A percentile compares a stretch with the other conserved stretches of the same genome.
These are phyloP conservation scores for Metridium senile DNA, from an alignment of 92 coral and sea anemone species.

Conservation along the genomic window DNA sequence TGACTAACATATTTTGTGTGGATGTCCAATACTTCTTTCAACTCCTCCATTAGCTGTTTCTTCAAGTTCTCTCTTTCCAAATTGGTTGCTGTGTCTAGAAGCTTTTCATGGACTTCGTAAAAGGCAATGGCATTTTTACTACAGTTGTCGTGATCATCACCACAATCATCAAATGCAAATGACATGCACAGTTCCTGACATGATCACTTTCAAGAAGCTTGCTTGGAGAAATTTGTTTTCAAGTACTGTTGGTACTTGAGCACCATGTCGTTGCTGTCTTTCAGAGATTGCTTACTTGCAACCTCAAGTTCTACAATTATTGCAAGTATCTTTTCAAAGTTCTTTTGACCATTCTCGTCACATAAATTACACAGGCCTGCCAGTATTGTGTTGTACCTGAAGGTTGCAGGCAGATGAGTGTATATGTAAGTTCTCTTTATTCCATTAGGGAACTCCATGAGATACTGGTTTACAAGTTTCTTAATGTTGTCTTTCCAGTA, in stretches of 20 bases:
- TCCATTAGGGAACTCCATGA: slow-evolving; percentile 50
- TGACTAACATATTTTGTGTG: slow-evolving; percentile 40
- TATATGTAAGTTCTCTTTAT: slow-evolving; percentile 47
- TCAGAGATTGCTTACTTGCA: slow-evolving; percentile 2
- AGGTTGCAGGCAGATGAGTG: slow-evolving; percentile 46
- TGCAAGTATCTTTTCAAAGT: slow-evolving; percentile 39
- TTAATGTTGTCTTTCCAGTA: slow-evolving; percentile 52
- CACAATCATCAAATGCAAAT: slow-evolving; percentile 47
- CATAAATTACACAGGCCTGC: slow-evolving; percentile 56
- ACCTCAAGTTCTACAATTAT: slow-evolving; percentile 20
- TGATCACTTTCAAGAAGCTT: slow-evolving; percentile 26
- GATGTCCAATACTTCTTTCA: slow-evolving; percentile 24
- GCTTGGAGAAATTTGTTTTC: slow-evolving; percentile 44
- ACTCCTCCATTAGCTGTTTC: slow-evolving; percentile 20
- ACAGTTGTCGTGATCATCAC: slow-evolving; percentile 37
- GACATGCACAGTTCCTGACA: slow-evolving; percentile 50
- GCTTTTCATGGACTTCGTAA: slow-evolving; percentile 19
- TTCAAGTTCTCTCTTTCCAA: slow-evolving; percentile 17
- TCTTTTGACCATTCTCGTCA: slow-evolving; percentile 41
- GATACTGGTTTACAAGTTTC: slow-evolving; percentile 39
- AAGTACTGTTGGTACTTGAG: slow-evolving; percentile 33
- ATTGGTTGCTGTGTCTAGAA: not conserved
- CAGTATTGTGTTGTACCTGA: slow-evolving; percentile 46
- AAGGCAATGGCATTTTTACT: slow-evolving; percentile 10
- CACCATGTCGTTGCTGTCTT: slow-evolving; percentile 8